Conservation (phyloP, 1,140 invertebrate genomes). For the Drosophila bocqueti region DNA sequence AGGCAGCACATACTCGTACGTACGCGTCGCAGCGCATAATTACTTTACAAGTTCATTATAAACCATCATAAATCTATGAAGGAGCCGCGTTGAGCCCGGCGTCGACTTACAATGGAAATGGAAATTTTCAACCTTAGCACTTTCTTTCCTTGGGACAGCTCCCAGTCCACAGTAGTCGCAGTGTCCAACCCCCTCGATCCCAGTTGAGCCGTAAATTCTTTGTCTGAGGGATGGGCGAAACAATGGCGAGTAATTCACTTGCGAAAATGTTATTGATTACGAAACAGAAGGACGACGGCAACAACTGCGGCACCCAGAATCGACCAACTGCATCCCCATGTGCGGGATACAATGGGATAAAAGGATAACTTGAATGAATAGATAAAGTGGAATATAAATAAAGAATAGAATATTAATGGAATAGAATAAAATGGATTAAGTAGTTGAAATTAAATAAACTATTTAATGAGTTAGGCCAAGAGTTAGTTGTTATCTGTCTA, state of each 20-base stretch:
- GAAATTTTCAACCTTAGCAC: constrained; percentile 69
- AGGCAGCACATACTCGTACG: constrained; percentile 58
- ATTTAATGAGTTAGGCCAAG: background rate
- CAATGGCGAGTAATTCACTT: constrained; percentile 83
- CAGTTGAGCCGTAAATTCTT: constrained; percentile 34
- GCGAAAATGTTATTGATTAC: constrained; percentile 83
- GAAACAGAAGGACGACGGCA: constrained; percentile 62
- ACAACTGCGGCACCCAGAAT: constrained; percentile 47
- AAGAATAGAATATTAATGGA: too few relatives aligned
- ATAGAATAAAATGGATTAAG: background rate
- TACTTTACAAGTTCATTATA: constrained; percentile 85
- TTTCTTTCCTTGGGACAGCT: constrained; percentile 39
- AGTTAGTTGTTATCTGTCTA: too few relatives aligned
- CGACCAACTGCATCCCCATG: constrained; percentile 45
- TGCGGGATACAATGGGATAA: constrained; percentile 35
- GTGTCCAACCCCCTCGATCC: constrained; percentile 11
- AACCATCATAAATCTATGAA: constrained; percentile 83
- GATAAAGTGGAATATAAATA: too few relatives aligned
- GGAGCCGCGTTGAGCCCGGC: constrained; percentile 23
- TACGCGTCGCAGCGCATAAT: constrained; percentile 82
- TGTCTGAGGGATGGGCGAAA: constrained; percentile 55
- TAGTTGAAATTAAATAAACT: background rate
- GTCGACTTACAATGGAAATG: constrained; percentile 57
- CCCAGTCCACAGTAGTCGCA: too few relatives aligned
- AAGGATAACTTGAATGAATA: too few relatives aligned